A percentile compares a stretch with the other conserved stretches of the same genome.
Conservation (phyloP, 1,140 invertebrate species). For the Cydia pomonella region DNA sequence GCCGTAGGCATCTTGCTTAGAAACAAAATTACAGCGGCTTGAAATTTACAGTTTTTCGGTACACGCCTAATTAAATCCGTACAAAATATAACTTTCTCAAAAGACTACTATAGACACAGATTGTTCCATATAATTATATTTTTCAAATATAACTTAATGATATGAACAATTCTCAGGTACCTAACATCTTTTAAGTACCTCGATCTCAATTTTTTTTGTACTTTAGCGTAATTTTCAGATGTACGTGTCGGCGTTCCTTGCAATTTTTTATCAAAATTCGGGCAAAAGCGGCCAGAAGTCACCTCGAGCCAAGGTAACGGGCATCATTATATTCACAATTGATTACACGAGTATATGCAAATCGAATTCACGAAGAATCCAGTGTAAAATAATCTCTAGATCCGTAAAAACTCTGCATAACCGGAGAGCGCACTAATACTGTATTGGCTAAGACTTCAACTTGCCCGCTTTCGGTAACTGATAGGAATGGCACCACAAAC, state of each 20-base stretch:
- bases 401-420: not conserved
- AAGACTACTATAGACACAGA: too few relatives aligned
- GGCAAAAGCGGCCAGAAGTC: conserved; percentile 38
- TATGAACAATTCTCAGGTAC: not conserved
- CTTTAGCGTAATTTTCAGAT: not conserved
- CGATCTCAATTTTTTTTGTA: not conserved
- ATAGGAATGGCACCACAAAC: not conserved
- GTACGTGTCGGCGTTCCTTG: conserved; percentile 10
- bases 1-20: too few relatives aligned
- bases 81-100: too few relatives aligned
- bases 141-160: too few relatives aligned
- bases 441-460: not conserved
- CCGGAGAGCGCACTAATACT: not conserved
- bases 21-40: too few relatives aligned
- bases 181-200: not conserved
- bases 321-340: conserved; percentile 35
- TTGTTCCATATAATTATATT: too few relatives aligned
- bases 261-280: conserved; percentile 5
- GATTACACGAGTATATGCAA: not conserved
- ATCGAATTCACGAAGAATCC: not conserved
- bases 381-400: not conserved
- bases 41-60: too few relatives aligned
- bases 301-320: conserved; percentile 46
- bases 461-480: not conserved
- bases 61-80: too few relatives aligned